Evolutionary conservation across 2,797 vertebrate genomes (phyloP).

Genomic region (Psittacula derbiana): DNA sequence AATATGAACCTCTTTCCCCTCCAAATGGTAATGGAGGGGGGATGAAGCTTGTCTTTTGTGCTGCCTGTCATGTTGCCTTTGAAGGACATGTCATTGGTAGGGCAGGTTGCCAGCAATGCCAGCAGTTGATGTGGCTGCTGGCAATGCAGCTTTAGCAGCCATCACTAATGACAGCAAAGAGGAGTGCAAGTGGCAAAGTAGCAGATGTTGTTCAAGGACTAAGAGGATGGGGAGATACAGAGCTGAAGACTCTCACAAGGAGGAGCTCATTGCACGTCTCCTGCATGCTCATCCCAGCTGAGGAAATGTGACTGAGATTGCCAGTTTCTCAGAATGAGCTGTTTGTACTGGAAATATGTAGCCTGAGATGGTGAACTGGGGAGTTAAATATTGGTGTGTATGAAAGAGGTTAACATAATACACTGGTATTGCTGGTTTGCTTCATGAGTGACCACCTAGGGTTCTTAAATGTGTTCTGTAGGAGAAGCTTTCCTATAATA

Average conservation of each 20-base stretch:
- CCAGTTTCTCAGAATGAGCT: neutral
- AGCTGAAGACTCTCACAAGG: neutral
- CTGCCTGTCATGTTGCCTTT: neutral
- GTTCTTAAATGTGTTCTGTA: neutral
- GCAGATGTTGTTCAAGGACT: neutral
- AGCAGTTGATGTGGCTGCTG: neutral
- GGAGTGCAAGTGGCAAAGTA: neutral
- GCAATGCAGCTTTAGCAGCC: neutral
- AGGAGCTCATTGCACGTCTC: neutral
- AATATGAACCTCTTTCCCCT: too few species aligned
- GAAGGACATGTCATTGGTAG: neutral
- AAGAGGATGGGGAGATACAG: neutral
- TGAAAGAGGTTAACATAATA: neutral
- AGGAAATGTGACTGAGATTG: rapidly evolving
- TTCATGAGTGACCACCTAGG: neutral
- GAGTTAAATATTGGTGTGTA: rapidly evolving
- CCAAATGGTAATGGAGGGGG: too few species aligned
- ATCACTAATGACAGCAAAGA: rapidly evolving
- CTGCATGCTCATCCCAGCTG: neutral
- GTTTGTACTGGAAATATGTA: rapidly evolving
- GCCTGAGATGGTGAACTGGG: neutral
- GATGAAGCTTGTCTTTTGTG: neutral
- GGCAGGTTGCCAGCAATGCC: neutral
- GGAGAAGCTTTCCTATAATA: neutral
- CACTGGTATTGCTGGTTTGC: neutral